Conservation (phyloP, 2,888 invertebrate species). For the Steinernema carpocapsae region DNA sequence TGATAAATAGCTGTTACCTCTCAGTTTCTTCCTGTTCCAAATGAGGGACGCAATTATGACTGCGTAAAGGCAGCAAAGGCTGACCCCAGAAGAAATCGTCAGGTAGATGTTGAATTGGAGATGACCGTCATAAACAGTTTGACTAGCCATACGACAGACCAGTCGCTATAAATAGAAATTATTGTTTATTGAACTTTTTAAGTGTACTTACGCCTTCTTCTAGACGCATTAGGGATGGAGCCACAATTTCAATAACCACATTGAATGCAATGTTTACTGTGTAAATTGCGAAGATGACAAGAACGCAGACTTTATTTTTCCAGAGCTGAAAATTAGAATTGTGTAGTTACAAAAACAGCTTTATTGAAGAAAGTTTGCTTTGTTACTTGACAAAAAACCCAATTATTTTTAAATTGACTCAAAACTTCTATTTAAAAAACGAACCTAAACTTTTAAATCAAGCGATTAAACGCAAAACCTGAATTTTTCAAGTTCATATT, state of each 20-base stretch:
- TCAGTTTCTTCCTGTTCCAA: background rate
- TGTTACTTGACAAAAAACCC: background rate
- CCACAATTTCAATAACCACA: background rate
- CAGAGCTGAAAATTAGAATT: background rate
- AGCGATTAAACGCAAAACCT: background rate
- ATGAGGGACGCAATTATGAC: no score
- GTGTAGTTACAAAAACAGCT: background rate
- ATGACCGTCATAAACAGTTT: background rate
- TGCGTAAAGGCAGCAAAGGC: no score
- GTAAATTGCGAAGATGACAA: background rate
- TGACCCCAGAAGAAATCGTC: no score
- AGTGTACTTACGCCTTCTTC: no score
- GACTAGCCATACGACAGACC: background rate
- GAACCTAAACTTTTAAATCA: no score
- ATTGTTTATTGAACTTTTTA: background rate
- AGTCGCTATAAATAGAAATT: no score
- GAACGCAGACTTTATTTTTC: background rate
- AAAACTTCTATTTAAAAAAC: no score
- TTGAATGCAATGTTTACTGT: background rate
- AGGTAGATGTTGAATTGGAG: background rate
- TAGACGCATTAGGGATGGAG: no score
- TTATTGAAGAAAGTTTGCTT: background rate
- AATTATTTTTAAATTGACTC: background rate
- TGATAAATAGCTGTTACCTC: background rate
- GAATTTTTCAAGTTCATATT: background rate